A percentile compares a stretch with the other conserved stretches of the same genome.
These are phyloP conservation scores for Goniozus legneri DNA, from an alignment of 1,140 invertebrate genomes.

Conservation along the genomic window DNA sequence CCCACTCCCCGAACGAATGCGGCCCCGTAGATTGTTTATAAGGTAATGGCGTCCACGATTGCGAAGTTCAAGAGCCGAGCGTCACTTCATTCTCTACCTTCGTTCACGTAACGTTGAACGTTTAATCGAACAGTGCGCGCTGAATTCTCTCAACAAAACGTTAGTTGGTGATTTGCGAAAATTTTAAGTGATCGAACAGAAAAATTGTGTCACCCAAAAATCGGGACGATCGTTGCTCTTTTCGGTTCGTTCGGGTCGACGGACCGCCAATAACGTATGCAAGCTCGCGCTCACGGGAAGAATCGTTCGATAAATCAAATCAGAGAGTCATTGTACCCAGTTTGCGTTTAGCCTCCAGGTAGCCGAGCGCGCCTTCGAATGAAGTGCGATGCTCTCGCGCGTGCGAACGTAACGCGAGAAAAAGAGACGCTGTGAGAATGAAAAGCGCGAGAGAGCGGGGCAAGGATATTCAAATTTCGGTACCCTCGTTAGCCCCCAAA, in stretches of 20 bases:
- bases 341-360: conserved; percentile 34
- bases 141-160: no score
- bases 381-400: conserved; percentile 12
- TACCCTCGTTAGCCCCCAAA: conserved; percentile 46
- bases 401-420: conserved; percentile 16
- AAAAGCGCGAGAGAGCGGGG: conserved; percentile 37
- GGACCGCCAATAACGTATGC: conserved; percentile 23
- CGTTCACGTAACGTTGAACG: no score
- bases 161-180: no score
- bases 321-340: conserved; percentile 41
- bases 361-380: conserved; percentile 24
- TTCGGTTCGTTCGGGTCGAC: neutral
- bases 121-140: no score
- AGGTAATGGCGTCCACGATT: no score
- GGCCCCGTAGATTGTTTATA: conserved; percentile 32
- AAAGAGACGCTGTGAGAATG: conserved; percentile 42
- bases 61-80: no score
- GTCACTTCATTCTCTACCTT: no score
- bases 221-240: neutral
- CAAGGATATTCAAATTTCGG: conserved; percentile 51
- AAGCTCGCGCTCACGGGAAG: conserved; percentile 27
- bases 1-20: conserved; percentile 17
- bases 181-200: no score
- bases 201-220: no score
- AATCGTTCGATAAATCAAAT: conserved; percentile 51